Conservation (phyloP, 2,888 invertebrate species). For the Heliothis peltigera region DNA sequence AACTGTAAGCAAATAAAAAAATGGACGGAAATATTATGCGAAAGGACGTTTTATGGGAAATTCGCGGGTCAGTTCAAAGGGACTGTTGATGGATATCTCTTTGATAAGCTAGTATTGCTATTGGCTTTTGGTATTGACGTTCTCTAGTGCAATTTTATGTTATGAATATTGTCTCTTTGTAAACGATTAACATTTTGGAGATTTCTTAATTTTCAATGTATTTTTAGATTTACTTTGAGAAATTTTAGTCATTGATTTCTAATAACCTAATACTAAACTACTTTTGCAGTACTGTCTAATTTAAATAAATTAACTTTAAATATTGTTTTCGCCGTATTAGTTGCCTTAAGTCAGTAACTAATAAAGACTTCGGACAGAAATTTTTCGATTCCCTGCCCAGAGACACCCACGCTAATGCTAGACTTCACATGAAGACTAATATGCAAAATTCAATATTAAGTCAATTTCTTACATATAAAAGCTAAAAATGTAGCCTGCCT, state of each 20-base stretch:
- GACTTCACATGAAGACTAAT: conserved; percentile 12
- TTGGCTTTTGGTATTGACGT: conserved; percentile 18
- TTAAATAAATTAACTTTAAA: too few species aligned
- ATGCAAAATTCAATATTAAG: conserved; percentile 3
- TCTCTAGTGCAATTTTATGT: conserved; percentile 6
- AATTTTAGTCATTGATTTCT: too few species aligned
- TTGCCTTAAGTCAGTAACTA: conserved; percentile 12
- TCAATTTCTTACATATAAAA: neutral
- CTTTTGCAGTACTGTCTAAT: too few species aligned
- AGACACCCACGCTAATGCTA: conserved; percentile 30
- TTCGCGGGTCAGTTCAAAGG: conserved; percentile 41
- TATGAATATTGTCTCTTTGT: neutral
- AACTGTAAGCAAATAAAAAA: conserved; percentile 37
- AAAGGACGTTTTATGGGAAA: conserved; percentile 32
- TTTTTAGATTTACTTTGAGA: too few species aligned
- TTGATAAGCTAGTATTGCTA: conserved; percentile 36
- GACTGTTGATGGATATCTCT: conserved; percentile 34
- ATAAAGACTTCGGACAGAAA: conserved; percentile 5
- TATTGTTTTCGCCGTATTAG: too few species aligned
- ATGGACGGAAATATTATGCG: conserved; percentile 9
- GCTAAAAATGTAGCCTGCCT: neutral
- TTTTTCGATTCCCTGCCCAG: conserved; percentile 4
- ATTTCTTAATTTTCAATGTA: too few species aligned
- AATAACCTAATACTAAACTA: too few species aligned
- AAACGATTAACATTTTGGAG: neutral